Conservation (phyloP, 2,113 vertebrate genomes). For the Steatornis caripensis region DNA sequence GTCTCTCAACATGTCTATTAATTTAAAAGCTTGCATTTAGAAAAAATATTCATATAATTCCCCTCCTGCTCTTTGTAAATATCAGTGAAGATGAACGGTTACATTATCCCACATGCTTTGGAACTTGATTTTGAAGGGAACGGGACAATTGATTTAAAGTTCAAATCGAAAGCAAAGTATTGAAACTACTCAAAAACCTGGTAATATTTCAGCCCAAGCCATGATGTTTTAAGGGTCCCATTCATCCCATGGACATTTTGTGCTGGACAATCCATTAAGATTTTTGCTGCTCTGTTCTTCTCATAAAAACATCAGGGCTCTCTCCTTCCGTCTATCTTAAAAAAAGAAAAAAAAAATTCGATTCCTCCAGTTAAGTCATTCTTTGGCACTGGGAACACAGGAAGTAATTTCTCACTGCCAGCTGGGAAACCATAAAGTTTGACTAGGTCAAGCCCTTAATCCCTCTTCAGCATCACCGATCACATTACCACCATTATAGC, state of each 20-base stretch:
- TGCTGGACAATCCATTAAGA: not conserved
- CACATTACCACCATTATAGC: not conserved
- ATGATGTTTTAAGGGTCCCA: constrained; percentile 14
- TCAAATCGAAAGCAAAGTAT: not conserved
- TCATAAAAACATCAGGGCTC: constrained; percentile 18
- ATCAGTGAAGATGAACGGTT: not conserved
- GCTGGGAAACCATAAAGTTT: constrained; percentile 24
- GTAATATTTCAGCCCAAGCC: not conserved
- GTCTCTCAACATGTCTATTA: not conserved
- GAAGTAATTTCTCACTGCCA: constrained; percentile 54
- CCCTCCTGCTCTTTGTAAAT: not conserved
- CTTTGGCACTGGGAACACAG: constrained; percentile 39
- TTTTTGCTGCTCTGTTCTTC: constrained; percentile 32
- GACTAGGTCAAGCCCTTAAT: constrained; percentile 3
- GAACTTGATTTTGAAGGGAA: constrained; percentile 23
- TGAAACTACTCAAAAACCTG: constrained; percentile 5
- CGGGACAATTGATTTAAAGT: not conserved
- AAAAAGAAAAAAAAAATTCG: not conserved
- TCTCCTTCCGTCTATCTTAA: not conserved
- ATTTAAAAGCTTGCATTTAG: not conserved
- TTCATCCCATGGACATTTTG: constrained; percentile 38
- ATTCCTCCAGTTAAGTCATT: constrained; percentile 32
- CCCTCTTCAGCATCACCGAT: not conserved
- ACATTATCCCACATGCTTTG: not conserved
- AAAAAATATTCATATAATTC: not conserved